These are phyloP conservation scores for Neuroscelio doddi DNA, from an alignment of 2,888 invertebrate genomes.

Conservation along the genomic window DNA sequence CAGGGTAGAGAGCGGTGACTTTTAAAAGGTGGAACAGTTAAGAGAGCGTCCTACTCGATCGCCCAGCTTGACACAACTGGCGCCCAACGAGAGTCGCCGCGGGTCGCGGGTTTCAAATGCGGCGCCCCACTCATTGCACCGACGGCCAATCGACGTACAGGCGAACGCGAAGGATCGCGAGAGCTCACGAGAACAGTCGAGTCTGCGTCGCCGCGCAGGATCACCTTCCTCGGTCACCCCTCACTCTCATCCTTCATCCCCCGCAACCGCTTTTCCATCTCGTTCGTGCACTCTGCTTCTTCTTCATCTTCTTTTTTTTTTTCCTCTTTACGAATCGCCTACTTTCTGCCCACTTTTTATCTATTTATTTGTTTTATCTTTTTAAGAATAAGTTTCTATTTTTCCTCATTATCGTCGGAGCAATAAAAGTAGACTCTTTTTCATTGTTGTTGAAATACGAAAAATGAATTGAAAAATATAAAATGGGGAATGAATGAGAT, in stretches of 20 bases:
- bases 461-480: too few species aligned
- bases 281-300: conserved; percentile 26
- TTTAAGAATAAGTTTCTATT: too few species aligned
- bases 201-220: conserved; percentile 41
- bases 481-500: too few species aligned
- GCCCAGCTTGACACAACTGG: conserved; percentile 72
- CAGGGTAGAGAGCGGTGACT: conserved; percentile 53
- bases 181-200: conserved; percentile 42
- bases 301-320: conserved; percentile 14
- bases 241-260: conserved; percentile 25
- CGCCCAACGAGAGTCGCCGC: conserved; percentile 56
- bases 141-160: conserved; percentile 59
- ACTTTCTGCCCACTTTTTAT: too few species aligned
- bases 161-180: conserved; percentile 44
- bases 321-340: conserved; percentile 21
- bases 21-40: conserved; percentile 68
- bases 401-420: too few species aligned
- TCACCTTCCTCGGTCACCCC: conserved; percentile 14
- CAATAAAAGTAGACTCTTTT: too few species aligned
- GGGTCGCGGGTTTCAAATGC: conserved; percentile 63
- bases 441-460: too few species aligned
- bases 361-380: too few species aligned
- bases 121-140: conserved; percentile 45
- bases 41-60: conserved; percentile 71
- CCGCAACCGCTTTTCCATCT: conserved; percentile 18